Percentiles rank a stretch among this genome's conserved stretches.
Evolutionary conservation across 2,888 invertebrate genomes (phyloP).

Genomic region (Hydriomena furcata): DNA sequence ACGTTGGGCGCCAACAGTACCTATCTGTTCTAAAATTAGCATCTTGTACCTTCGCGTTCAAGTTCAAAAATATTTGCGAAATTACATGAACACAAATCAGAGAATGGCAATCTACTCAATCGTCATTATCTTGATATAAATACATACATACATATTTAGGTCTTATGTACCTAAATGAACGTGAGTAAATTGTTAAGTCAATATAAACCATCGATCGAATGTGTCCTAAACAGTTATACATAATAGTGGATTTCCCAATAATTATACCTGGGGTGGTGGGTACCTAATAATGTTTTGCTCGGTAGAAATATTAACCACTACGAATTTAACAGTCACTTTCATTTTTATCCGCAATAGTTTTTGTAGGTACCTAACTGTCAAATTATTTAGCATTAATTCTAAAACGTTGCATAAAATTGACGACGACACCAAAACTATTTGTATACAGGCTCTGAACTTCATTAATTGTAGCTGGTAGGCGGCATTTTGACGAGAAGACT

Average conservation of each 20-base stretch:
- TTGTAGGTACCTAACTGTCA: no score
- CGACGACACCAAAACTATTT: not conserved
- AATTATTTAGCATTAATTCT: no score
- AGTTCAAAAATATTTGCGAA: constrained; percentile 36
- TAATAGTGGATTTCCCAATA: not conserved
- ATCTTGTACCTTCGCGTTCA: not conserved
- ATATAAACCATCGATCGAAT: not conserved
- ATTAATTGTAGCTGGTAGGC: not conserved
- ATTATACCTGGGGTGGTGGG: no score
- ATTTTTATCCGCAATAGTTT: no score
- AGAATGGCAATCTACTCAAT: constrained; percentile 29
- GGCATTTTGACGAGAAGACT: not conserved
- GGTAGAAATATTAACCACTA: no score
- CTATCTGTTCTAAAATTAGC: constrained; percentile 5
- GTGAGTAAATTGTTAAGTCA: constrained; percentile 17
- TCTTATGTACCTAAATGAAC: constrained; percentile 18
- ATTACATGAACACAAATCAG: constrained; percentile 35
- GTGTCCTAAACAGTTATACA: constrained; percentile 1
- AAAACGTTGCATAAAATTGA: not conserved
- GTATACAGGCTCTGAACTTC: not conserved
- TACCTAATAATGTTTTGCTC: no score
- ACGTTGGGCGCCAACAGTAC: constrained; percentile 38
- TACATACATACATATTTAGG: not conserved
- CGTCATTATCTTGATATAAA: not conserved
- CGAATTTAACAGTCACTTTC: no score